These are phyloP conservation scores for Nymphalis polychloros DNA, from an alignment of 2,888 invertebrate species.

Conservation along the genomic window DNA sequence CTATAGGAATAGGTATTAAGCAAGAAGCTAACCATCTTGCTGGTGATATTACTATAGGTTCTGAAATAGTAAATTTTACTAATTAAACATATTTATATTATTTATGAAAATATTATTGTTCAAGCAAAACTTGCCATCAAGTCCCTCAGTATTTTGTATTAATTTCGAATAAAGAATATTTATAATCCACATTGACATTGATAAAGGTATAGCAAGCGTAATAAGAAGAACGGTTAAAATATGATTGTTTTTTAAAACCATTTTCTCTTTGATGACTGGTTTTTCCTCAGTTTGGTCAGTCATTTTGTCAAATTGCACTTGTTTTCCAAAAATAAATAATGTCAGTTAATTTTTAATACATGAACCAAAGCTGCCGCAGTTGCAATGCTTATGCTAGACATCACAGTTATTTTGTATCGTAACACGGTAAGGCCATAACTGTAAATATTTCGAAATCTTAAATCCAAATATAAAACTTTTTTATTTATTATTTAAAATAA, in stretches of 20 bases:
- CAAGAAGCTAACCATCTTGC: constrained; percentile 85
- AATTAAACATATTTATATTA: neutral
- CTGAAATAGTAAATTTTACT: constrained; percentile 63
- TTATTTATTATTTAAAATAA: no score
- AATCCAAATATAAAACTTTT: no score
- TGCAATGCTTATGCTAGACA: constrained; percentile 1
- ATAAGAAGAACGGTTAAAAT: constrained; percentile 84
- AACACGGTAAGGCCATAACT: neutral
- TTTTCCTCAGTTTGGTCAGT: constrained; percentile 37
- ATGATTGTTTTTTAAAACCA: constrained; percentile 56
- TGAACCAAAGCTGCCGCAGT: neutral
- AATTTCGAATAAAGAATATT: constrained; percentile 86
- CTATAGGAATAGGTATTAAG: constrained; percentile 84
- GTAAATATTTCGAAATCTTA: constrained; percentile 1
- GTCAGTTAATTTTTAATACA: neutral
- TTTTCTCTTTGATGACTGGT: constrained; percentile 31
- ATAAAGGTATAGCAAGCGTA: constrained; percentile 87
- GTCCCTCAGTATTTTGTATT: constrained; percentile 71
- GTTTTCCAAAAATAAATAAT: neutral
- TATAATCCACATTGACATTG: constrained; percentile 88
- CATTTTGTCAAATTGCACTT: constrained; percentile 27
- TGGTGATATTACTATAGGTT: constrained; percentile 82
- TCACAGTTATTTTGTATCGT: constrained; percentile 1
- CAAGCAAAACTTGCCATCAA: constrained; percentile 71
- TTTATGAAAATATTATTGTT: constrained; percentile 14